Evolutionary conservation across 2,113 vertebrate species (phyloP).

Genomic region (Myiagra hebetior): DNA sequence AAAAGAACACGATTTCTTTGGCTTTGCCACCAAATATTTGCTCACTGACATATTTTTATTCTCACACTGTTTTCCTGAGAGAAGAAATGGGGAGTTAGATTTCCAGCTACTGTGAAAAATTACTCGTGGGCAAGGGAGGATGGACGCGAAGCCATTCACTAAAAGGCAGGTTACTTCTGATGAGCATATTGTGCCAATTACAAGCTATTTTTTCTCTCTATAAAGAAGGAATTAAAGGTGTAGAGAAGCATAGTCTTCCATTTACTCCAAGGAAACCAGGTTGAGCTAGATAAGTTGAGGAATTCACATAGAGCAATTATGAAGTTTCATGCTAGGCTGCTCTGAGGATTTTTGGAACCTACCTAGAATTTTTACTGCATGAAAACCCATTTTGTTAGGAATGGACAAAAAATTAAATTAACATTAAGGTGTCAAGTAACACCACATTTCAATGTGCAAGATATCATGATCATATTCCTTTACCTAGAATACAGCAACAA

Average conservation of each 20-base stretch:
- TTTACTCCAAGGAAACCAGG: background rate
- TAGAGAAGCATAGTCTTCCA: background rate
- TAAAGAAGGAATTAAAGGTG: background rate
- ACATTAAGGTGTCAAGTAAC: background rate
- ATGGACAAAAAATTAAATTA: background rate
- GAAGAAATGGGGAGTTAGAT: background rate
- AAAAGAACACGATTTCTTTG: background rate
- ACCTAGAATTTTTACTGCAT: background rate
- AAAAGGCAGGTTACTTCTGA: background rate
- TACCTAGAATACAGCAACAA: background rate
- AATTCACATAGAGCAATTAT: background rate
- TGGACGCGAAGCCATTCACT: background rate
- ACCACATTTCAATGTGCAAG: background rate
- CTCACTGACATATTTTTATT: background rate
- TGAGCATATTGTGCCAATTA: background rate
- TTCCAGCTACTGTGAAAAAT: background rate
- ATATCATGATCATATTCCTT: background rate
- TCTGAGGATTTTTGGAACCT: background rate
- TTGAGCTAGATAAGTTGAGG: background rate
- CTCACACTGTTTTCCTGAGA: background rate
- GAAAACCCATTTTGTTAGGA: background rate
- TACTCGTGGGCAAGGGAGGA: background rate
- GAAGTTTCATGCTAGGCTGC: background rate
- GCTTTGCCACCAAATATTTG: conserved; percentile 4
- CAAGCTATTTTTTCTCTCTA: background rate